Evolutionary conservation across 2,113 vertebrate species (phyloP).

Genomic region (Microtus ochrogaster): DNA sequence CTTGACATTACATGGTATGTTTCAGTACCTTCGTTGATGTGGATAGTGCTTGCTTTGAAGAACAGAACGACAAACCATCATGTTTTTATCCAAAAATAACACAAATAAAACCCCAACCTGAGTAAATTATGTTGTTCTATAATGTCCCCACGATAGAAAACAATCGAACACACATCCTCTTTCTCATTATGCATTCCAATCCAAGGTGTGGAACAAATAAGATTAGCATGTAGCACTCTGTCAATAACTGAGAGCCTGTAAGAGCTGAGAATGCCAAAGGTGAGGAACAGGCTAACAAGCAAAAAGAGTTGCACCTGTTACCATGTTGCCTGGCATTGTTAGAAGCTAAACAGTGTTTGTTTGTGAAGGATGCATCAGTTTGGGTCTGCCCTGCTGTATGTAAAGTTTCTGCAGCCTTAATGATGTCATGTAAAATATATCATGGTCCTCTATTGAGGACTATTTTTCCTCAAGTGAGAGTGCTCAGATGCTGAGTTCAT

Average conservation of each 20-base stretch:
- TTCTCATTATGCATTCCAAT: not conserved
- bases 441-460: not conserved
- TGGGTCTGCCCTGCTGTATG: not conserved
- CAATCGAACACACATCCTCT: not conserved
- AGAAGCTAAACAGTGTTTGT: not conserved
- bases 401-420: not conserved
- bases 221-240: not conserved
- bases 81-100: not conserved
- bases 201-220: not conserved
- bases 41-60: not conserved
- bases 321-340: not conserved
- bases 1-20: not conserved
- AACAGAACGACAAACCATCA: not conserved
- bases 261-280: not conserved
- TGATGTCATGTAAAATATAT: too few relatives aligned
- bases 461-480: not conserved
- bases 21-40: slow-evolving; percentile 1
- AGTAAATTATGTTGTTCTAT: not conserved
- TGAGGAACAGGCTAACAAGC: not conserved
- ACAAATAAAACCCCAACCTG: not conserved
- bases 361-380: not conserved
- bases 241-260: not conserved
- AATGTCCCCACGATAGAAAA: not conserved
- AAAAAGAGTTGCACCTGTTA: not conserved
- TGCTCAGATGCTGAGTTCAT: not conserved